These are phyloP conservation scores for Littorina saxatilis DNA, from an alignment of 1,140 invertebrate genomes.

Conservation along the genomic window DNA sequence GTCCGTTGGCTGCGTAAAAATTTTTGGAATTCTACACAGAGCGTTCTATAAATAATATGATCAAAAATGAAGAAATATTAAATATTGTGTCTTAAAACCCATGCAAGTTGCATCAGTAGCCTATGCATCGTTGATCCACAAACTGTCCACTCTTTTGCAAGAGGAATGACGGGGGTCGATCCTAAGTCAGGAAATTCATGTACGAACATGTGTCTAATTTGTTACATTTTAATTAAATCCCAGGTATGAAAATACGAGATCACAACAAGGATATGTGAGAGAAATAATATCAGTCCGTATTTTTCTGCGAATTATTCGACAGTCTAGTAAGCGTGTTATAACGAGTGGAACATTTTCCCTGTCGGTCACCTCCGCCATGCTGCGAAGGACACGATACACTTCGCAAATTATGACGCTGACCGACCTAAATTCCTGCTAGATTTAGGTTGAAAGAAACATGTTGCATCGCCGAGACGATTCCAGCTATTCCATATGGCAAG, in stretches of 20 bases:
- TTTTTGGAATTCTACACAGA: constrained; percentile 53
- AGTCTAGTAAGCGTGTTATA: constrained; percentile 84
- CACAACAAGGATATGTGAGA: not conserved
- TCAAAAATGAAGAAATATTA: not conserved
- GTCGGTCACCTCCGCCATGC: constrained; percentile 50
- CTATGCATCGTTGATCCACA: not conserved
- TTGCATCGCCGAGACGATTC: constrained; percentile 60
- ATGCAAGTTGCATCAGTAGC: not conserved
- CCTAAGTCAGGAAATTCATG: constrained; percentile 66
- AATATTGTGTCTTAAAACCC: not conserved
- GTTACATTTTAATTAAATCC: not conserved
- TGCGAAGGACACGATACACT: constrained; percentile 52
- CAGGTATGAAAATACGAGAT: not conserved
- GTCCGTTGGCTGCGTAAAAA: constrained; percentile 49
- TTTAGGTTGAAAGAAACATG: constrained; percentile 50
- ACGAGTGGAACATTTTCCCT: constrained; percentile 21
- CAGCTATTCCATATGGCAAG: constrained; percentile 68
- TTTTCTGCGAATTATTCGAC: constrained; percentile 90
- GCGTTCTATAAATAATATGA: not conserved
- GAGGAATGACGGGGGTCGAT: constrained; percentile 46
- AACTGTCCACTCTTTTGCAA: not conserved
- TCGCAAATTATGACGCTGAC: constrained; percentile 69
- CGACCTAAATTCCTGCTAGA: constrained; percentile 69
- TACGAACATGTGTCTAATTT: constrained; percentile 66
- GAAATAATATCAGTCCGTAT: constrained; percentile 61